Base-by-base conservation (phyloP, 2,888 invertebrate genomes). In the Acanthosoma haemorrhoidale region DNA sequence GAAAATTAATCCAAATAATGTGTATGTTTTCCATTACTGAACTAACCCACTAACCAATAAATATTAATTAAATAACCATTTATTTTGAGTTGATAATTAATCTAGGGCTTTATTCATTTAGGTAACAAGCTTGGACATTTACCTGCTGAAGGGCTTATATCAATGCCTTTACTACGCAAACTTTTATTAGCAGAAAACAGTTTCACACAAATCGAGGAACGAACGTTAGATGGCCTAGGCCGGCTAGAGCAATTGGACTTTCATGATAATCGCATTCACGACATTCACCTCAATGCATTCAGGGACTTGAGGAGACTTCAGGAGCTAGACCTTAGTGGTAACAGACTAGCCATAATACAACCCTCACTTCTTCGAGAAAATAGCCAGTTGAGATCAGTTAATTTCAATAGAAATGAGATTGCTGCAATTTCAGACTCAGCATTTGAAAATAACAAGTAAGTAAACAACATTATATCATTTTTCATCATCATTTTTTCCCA, bases 311-410 rank as follows among this genome's bases (percentile, higher is more conserved):
- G 75, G 31, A 73, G 75, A 9, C 71, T 75, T 9, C 69, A 72
- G n/a, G 87, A 88, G 77, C 81, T 94, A 0, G 90, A 89, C 77
- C 79, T 93, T 66, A 86, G 88, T 61, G 89, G 90, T 61, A 94
- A 94, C 77, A 86, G 88, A 66, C 81, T 94, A 71, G 88, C 89
- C 75, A 81, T 84, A 60, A 83, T 93, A 43, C 85, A 87, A 71
- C 85, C 88, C 15, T 86, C 88, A 76, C 79, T 88, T 13, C 86
- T 93, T 69, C 84, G 86, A 73, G 87, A 88, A 61, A 88, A 88
- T 73, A 79, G 81, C 9, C 84, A 84, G 39, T 79, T 92, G 64
- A 86, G 86, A 71, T 83, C 83, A 64, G 77, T 92, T 39, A 91
- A 92, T 78, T 81, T 93, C 21, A 91, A 91, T 74, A 84, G 86